A percentile compares a stretch with the other conserved stretches of the same genome.
These are phyloP conservation scores for Muscicapa adusta DNA, from an alignment of 2,113 vertebrate genomes.

Conservation along the genomic window DNA sequence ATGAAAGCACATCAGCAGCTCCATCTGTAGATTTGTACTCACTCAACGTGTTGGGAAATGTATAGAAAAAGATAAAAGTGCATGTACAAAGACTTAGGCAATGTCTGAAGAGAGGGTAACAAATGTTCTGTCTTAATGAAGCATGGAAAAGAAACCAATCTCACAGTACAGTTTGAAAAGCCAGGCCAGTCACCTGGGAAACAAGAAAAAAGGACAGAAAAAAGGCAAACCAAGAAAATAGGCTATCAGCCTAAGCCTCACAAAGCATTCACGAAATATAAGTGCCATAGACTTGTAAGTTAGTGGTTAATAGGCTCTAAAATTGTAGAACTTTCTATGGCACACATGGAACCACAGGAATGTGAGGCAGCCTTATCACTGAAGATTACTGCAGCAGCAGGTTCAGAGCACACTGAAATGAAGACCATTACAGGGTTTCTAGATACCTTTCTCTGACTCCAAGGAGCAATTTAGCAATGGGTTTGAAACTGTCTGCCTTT, in stretches of 20 bases:
- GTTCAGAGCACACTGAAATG: neutral
- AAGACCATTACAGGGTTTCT: neutral
- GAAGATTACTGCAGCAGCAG: neutral
- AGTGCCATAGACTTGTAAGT: neutral
- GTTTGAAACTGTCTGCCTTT: neutral
- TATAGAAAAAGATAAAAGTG: slow-evolving; percentile 32
- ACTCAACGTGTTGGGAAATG: neutral
- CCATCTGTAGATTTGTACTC: slow-evolving; percentile 22
- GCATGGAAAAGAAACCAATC: neutral
- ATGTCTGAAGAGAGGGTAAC: slow-evolving; percentile 14
- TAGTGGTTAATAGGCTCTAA: slow-evolving; percentile 3
- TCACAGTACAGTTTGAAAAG: slow-evolving; percentile 17
- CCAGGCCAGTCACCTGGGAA: slow-evolving; percentile 39
- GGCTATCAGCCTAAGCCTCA: neutral
- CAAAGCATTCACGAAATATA: neutral
- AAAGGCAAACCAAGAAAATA: slow-evolving; percentile 1
- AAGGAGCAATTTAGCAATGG: neutral
- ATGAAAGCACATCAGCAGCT: slow-evolving; percentile 36
- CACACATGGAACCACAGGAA: neutral
- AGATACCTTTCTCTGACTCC: neutral
- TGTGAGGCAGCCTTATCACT: neutral
- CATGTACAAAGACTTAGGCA: neutral
- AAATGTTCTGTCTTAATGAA: slow-evolving; percentile 34
- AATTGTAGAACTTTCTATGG: neutral
- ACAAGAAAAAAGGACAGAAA: neutral